Evolutionary conservation across 2,888 invertebrate species (phyloP).

Genomic region (Falcaria lacertinaria): DNA sequence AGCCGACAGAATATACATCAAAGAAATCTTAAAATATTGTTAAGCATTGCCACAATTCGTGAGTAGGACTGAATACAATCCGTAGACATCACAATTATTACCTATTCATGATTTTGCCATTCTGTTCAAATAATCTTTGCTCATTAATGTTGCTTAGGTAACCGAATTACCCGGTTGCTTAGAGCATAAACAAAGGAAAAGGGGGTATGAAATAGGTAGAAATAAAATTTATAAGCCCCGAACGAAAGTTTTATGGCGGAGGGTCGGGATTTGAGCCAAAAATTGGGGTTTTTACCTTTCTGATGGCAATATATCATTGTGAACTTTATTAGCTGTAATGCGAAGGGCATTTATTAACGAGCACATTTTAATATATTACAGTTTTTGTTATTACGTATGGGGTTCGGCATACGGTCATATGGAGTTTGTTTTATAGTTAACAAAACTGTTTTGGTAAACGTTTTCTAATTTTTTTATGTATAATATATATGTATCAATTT

Average conservation of each 20-base stretch:
- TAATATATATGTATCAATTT: too few relatives aligned
- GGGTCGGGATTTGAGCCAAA: conserved; percentile 42
- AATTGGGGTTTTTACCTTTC: conserved; percentile 51
- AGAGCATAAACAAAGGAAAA: conserved; percentile 51
- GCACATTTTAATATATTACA: conserved; percentile 38
- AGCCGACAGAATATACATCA: too few relatives aligned
- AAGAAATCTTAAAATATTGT: too few relatives aligned
- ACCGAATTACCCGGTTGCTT: conserved; percentile 45
- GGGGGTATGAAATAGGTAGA: conserved; percentile 22
- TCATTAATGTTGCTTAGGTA: conserved; percentile 43
- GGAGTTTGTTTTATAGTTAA: too few relatives aligned
- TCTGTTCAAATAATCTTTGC: conserved; percentile 18
- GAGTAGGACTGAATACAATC: too few relatives aligned
- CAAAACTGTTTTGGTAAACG: too few relatives aligned
- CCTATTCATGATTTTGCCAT: neutral
- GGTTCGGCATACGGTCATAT: conserved; percentile 20
- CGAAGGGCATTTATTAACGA: conserved; percentile 56
- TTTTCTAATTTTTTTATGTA: too few relatives aligned
- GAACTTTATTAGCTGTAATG: conserved; percentile 64
- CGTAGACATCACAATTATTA: too few relatives aligned
- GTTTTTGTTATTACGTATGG: conserved; percentile 21
- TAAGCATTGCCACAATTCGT: too few relatives aligned
- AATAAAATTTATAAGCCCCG: conserved; percentile 62
- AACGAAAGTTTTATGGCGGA: conserved; percentile 63
- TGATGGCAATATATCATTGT: conserved; percentile 65